Evolutionary conservation across 2,113 vertebrate genomes (phyloP).

Genomic region (Eonycteris spelaea): DNA sequence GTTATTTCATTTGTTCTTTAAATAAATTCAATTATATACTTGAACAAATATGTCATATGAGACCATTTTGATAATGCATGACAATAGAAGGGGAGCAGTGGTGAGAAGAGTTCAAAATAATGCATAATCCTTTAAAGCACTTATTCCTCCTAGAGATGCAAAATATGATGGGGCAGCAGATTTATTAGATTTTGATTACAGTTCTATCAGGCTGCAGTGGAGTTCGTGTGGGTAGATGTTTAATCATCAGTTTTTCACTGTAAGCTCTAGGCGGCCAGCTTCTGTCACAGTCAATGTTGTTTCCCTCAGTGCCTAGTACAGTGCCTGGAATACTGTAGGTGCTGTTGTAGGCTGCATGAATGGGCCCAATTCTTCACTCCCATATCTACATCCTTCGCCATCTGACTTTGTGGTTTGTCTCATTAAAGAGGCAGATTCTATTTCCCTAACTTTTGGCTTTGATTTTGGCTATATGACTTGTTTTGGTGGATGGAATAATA

Average conservation of each 20-base stretch:
- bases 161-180: neutral
- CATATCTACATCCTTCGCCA: neutral
- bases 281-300: neutral
- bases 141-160: neutral
- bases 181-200: conserved; percentile 13
- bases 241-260: neutral
- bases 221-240: neutral
- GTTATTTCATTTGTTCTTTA: neutral
- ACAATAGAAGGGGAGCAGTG: neutral
- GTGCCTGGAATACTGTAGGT: neutral
- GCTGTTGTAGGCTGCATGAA: neutral
- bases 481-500: neutral
- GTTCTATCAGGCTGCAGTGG: neutral
- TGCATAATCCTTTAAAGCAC: neutral
- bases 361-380: neutral
- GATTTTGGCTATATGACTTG: neutral
- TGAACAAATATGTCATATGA: neutral
- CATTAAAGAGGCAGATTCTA: neutral
- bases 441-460: neutral
- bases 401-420: neutral
- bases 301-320: neutral
- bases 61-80: conserved; percentile 1
- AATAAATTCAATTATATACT: neutral
- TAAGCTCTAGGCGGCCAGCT: neutral
- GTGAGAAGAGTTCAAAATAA: neutral